Conservation (phyloP, 2,797 vertebrate genomes). For the Muscicapa comitata region DNA sequence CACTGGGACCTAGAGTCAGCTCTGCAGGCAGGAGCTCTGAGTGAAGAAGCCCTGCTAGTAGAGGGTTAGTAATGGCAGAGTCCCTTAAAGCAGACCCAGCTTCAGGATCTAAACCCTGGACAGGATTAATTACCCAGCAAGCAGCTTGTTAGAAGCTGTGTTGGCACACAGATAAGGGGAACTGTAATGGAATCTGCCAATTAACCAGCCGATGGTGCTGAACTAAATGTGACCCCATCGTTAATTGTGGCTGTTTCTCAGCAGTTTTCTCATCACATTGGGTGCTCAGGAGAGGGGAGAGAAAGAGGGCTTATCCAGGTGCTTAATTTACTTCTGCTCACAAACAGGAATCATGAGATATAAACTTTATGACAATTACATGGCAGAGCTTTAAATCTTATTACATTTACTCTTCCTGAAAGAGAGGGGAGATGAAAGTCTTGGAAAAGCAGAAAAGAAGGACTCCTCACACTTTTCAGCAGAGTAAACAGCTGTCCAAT, state of each 20-base stretch:
- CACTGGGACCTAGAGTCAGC: neutral
- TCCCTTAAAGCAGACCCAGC: conserved; percentile 10
- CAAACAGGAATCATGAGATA: conserved; percentile 42
- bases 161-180: conserved; percentile 67
- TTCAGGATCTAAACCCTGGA: conserved; percentile 46
- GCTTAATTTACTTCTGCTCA: conserved; percentile 60
- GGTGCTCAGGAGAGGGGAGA: conserved; percentile 6
- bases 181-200: conserved; percentile 72
- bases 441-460: conserved; percentile 11
- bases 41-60: neutral
- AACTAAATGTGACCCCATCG: conserved; percentile 74
- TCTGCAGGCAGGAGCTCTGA: neutral
- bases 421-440: conserved; percentile 46
- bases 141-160: conserved; percentile 67
- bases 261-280: conserved; percentile 68
- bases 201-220: conserved; percentile 74
- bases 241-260: conserved; percentile 75
- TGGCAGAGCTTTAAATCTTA: conserved; percentile 35
- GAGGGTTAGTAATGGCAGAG: neutral
- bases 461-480: conserved; percentile 15
- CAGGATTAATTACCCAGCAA: conserved; percentile 70
- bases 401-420: conserved; percentile 1
- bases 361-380: conserved; percentile 36
- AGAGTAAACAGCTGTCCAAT: conserved; percentile 32
- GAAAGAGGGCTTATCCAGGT: conserved; percentile 11